These are phyloP conservation scores for Dinothrombium tinctorium DNA, from an alignment of 1,140 invertebrate species.

Conservation along the genomic window DNA sequence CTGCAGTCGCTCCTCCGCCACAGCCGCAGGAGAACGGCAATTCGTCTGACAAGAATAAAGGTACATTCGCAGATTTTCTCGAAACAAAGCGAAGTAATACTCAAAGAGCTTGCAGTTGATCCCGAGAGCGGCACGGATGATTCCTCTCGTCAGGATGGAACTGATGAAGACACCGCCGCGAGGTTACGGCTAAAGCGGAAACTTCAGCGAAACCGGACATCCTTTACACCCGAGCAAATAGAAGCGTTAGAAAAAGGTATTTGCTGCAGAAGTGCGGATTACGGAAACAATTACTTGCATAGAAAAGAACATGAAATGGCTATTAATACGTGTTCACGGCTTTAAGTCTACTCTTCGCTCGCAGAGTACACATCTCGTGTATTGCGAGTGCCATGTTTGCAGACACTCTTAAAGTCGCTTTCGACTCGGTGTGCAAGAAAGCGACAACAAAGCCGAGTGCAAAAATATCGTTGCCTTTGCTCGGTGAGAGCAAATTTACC, in stretches of 20 bases:
- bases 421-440: too few species aligned
- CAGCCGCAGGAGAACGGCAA: conserved; percentile 9
- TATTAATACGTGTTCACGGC: too few species aligned
- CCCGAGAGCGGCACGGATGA: conserved; percentile 8
- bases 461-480: too few species aligned
- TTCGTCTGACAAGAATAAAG: conserved; percentile 13
- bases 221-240: conserved; percentile 97
- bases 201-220: conserved; percentile 91
- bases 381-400: too few species aligned
- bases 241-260: conserved; percentile 96
- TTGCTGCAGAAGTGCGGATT: neutral
- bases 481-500: too few species aligned
- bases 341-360: too few species aligned
- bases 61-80: conserved; percentile 5
- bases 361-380: too few species aligned
- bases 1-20: conserved; percentile 11
- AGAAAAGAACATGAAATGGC: too few species aligned
- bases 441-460: too few species aligned
- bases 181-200: conserved; percentile 81
- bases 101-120: conserved; percentile 1
- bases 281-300: neutral
- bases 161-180: conserved; percentile 68
- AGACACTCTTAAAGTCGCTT: too few species aligned
- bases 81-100: neutral
- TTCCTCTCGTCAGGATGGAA: conserved; percentile 23